Evolutionary conservation across 2,888 invertebrate species (phyloP), one percentile per base, ranked within the genome.

Genomic region (Phengaris alcon): DNA sequence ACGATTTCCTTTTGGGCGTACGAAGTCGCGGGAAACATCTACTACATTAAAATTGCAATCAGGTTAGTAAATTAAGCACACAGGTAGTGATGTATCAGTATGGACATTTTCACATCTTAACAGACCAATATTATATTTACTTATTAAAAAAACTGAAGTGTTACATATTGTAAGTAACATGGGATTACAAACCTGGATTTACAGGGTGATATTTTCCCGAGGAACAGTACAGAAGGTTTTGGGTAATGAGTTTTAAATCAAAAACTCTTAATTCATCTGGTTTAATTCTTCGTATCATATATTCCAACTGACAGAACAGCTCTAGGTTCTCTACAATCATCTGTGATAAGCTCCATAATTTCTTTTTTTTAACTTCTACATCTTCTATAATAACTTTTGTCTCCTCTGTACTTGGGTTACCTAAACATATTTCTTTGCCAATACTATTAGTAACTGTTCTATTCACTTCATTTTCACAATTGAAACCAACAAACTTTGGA

Each of bases 241-340:
- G 70, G 2, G 76, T 51, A n/a, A 77, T 76, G 8, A 79, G 73
- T 55, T 75, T 76, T 68, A 79, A 51, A 68, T 78, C 79, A n/a
- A 57, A 54, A 54, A 73, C 76, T 8, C 70, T 44, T n/a, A 72
- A 75, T 70, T 76, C 77, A 6, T 73, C 51, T 13, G 75, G 57
- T 7, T 75, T 55, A 13, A 51, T 70, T 35, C 75, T 68, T n/a
- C 76, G 72, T 44, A 76, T 13, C 51, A 77, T 6, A 57, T 74
- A 79, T 12, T 79, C 79, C 54, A 77, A 64, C 55, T 79, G 77
- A 22, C 75, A 75, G 52, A 79, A 77, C 1, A 78, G 35, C 8
- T 76, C 44, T 44, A 73, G 57, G 10, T 77, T 79, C 48, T 59
- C 68, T 12, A 76, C 68, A 8, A 79, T 54, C 46, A 57, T 44